Evolutionary conservation across 2,888 invertebrate species (phyloP), one percentile per base, ranked within the genome.

Genomic region (Ochlodes sylvanus): DNA sequence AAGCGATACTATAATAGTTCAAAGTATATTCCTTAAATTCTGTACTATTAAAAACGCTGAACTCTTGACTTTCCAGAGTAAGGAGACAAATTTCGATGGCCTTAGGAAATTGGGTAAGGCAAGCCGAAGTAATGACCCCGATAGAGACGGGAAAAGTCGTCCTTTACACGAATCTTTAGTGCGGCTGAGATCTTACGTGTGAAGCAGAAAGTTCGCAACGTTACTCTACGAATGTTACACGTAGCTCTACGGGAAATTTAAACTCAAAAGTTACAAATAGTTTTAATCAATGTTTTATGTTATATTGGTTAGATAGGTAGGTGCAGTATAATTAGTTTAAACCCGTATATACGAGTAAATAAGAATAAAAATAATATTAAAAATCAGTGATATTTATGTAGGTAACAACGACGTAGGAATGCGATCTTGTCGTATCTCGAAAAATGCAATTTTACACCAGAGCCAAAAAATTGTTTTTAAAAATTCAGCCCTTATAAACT

Each of bases 61-160:
- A 56, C 55, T 63, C 44, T 19, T 34, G 55, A 17, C 55, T 44
- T 56, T 34, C 32, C 9, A 4, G 52, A 38, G 38, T 9, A 7
- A 38, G 63, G 42, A 63, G 63, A 63, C 63, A 56, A 63, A 63
- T 63, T 56, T 63, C 44, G 63, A 63, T 44, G 41, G 32, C 42
- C 50, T 15, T 15, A 63, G 63, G 63, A 63, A 63, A 63, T 63
- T 63, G 56, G 63, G 63, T 56, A 63, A 63, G 55, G 56, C 44
- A 27, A 63, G 41, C 27, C 63, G 52, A 52, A 12, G 44, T 63
- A 63, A 63, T 21, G 63, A 55, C 63, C 63, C 44, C 44, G 55
- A 55, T 63, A 44, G 55, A 55, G 63, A 17, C 10, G 55, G 17
- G 55, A 34, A 55, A 63, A 42, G 54, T 54, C 62, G 62, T 50